These are phyloP conservation scores for Orius insidiosus DNA, from an alignment of 1,140 invertebrate species.

Conservation along the genomic window DNA sequence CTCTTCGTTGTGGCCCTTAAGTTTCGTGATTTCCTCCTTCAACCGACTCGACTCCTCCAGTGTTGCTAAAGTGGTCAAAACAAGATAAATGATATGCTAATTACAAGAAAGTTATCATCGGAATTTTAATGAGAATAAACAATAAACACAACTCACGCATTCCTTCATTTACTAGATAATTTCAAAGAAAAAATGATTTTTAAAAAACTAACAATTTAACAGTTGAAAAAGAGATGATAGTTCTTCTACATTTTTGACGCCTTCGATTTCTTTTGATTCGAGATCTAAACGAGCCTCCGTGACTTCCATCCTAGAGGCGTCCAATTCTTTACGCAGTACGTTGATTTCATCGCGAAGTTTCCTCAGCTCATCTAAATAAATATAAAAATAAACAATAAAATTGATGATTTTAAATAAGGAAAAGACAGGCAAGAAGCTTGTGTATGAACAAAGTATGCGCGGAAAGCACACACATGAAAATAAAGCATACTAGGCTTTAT, in stretches of 20 bases:
- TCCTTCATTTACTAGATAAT: neutral
- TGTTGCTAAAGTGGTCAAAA: constrained; percentile 38
- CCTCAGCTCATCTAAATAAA: constrained; percentile 41
- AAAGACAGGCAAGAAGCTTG: neutral
- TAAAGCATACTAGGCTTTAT: neutral
- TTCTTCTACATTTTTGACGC: constrained; percentile 62
- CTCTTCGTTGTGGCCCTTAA: constrained; percentile 38
- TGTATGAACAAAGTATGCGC: neutral
- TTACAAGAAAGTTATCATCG: neutral
- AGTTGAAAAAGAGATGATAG: constrained; percentile 70
- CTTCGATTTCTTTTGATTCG: constrained; percentile 50
- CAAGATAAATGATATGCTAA: neutral
- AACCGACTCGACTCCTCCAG: constrained; percentile 54
- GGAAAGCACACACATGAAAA: constrained; percentile 7
- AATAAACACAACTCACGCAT: neutral
- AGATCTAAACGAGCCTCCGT: constrained; percentile 51
- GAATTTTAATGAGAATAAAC: neutral
- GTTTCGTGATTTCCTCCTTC: constrained; percentile 47
- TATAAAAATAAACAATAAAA: neutral
- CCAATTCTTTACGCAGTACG: constrained; percentile 56
- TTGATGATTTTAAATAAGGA: constrained; percentile 1
- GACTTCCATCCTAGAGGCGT: constrained; percentile 64
- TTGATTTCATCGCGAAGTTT: constrained; percentile 39
- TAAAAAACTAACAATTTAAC: constrained; percentile 45
- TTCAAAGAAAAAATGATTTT: no score